phyloP scores from a whole-genome alignment of 2,113 vertebrate species.

The Corydoras maculifer region DNA sequence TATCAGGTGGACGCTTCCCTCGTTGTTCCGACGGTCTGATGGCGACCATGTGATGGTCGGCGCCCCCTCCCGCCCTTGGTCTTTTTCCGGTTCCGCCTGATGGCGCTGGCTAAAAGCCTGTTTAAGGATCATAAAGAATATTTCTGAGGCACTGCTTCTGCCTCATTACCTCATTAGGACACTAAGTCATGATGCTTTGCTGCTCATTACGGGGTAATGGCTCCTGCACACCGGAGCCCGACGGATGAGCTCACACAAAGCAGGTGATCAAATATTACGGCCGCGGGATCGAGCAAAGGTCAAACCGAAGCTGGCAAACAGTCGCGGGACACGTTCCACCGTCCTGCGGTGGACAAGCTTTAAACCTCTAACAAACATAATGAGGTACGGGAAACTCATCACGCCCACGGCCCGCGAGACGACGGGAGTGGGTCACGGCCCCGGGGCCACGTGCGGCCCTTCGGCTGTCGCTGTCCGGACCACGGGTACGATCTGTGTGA shows the following conservation, averaged over 20 bases:
- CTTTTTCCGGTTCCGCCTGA: not conserved
- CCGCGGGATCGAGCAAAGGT: slow-evolving; percentile 28
- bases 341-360: not conserved
- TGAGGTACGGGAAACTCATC: no score
- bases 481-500: no score
- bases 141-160: slow-evolving; percentile 17
- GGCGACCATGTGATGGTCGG: no score
- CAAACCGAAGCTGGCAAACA: slow-evolving; percentile 25
- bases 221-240: slow-evolving; percentile 7
- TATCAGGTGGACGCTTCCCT: no score
- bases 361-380: no score
- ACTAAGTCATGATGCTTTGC: slow-evolving; percentile 14
- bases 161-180: slow-evolving; percentile 15
- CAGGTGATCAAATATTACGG: slow-evolving; percentile 35
- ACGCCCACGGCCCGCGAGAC: no score
- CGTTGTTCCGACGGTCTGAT: no score
- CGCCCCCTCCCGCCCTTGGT: no score
- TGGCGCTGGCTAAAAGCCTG: slow-evolving; percentile 13
- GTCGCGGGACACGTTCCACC: slow-evolving; percentile 11
- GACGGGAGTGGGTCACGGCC: no score
- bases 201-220: slow-evolving; percentile 1
- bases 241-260: slow-evolving; percentile 19
- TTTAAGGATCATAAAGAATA: slow-evolving; percentile 23
- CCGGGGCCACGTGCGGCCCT: no score
- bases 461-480: no score